Evolutionary conservation across 2,888 invertebrate species (phyloP), one percentile per base, ranked within the genome.

Genomic region (Eudemis profundana): DNA sequence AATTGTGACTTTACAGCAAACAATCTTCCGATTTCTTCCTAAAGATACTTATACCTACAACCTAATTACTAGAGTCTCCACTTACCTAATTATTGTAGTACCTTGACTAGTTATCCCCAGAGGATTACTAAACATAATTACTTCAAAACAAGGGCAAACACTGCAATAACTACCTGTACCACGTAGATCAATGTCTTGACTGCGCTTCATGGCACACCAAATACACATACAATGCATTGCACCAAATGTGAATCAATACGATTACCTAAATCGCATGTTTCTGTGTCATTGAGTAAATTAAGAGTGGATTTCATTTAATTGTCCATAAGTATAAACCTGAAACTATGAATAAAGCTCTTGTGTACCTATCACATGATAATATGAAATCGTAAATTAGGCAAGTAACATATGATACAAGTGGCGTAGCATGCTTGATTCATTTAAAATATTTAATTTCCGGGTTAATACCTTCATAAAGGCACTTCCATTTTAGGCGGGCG

Each of bases 1-100:
- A 71, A 68, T 51, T 19, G 47, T 4, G 68, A 69, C 72, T 64
- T 17, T 69, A 68, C 72, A 69, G 70, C 64, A 53, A 36, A 44
- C 40, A 49, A 40, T 29, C 36, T 56, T 51, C 33, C 53, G 44
- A 46, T 29, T 47, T 17, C 19, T 49, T 33, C 54, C 61, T 19
- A 51, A 44, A 33, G 29, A 33, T 21, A 46, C 61, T 40, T 54
- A 14, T 62, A 42, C 56, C 54, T 56, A 47, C 19, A 59, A 38
- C 15, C 10, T 23, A 15, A 47, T 47, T 38, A 36, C 21, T 46
- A 46, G 21, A 47, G 23, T 23, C 57, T 33, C 46, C 57, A 60
- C 59, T 50, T 19, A 57, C 57, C 44, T 29, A 29, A 27, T 33
- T 33, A 33, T 7, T 7, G 33, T 33, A n/a, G 29, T 50, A 33